Evolutionary conservation across 2,113 vertebrate genomes (phyloP).

Genomic region (Rhynchomys soricoides): DNA sequence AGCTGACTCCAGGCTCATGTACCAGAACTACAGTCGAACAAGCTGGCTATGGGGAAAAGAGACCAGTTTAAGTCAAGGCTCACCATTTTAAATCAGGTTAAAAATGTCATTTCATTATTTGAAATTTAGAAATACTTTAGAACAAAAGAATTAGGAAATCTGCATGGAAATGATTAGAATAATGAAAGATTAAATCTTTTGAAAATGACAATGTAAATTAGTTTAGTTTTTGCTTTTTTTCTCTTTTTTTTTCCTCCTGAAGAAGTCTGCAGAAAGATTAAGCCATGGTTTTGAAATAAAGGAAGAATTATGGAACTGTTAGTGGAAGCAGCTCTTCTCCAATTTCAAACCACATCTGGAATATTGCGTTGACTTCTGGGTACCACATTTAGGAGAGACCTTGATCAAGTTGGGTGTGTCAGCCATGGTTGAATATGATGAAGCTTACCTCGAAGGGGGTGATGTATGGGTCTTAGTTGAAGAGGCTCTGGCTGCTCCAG

Average conservation of each 20-base stretch:
- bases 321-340: conserved; percentile 37
- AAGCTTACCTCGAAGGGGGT: not conserved
- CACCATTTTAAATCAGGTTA: conserved; percentile 39
- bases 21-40: not conserved
- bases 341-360: conserved; percentile 55
- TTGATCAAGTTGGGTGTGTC: conserved; percentile 13
- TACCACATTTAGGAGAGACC: conserved; percentile 30
- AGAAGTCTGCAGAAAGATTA: conserved; percentile 49
- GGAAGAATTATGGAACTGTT: conserved; percentile 9
- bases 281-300: conserved; percentile 58
- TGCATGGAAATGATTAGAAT: conserved; percentile 53
- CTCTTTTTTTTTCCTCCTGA: not conserved
- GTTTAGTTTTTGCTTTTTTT: not conserved
- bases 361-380: conserved; percentile 16
- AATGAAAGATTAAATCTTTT: conserved; percentile 51
- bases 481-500: not conserved
- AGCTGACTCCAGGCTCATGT: too few relatives aligned
- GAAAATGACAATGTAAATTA: conserved; percentile 22
- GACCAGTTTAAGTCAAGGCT: not conserved
- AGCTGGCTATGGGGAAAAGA: not conserved
- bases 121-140: conserved; percentile 53
- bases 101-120: conserved; percentile 37
- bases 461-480: not conserved
- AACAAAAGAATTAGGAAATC: conserved; percentile 57
- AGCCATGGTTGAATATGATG: not conserved